Percentiles rank a stretch among this genome's conserved stretches.
These are phyloP conservation scores for Heliconius hewitsoni DNA, from an alignment of 1,140 invertebrate genomes.

Conservation along the genomic window DNA sequence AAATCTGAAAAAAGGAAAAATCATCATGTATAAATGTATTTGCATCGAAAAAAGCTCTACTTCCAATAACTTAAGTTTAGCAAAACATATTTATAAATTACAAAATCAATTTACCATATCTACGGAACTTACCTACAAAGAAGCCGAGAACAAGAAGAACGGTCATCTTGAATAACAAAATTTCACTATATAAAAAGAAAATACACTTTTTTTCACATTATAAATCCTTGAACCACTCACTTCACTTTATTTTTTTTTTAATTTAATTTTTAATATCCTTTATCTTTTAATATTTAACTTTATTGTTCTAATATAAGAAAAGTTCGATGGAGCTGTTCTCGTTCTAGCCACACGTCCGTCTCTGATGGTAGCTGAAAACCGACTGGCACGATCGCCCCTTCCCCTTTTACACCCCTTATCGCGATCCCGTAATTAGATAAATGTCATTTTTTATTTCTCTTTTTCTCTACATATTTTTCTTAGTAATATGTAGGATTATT, in stretches of 20 bases:
- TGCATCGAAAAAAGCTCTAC: not conserved
- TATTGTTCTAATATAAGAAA: constrained; percentile 18
- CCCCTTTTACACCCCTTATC: constrained; percentile 63
- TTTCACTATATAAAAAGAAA: constrained; percentile 43
- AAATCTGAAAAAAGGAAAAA: no score
- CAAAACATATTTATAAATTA: not conserved
- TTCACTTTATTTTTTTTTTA: constrained; percentile 24
- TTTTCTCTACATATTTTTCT: constrained; percentile 32
- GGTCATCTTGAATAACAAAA: constrained; percentile 61
- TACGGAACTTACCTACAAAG: constrained; percentile 65
- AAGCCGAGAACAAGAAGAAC: constrained; percentile 72
- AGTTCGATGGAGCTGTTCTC: constrained; percentile 24
- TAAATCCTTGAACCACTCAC: constrained; percentile 27
- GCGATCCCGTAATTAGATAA: constrained; percentile 78
- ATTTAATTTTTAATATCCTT: no score
- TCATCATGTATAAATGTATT: no score
- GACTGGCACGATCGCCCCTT: constrained; percentile 62
- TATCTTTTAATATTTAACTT: constrained; percentile 20
- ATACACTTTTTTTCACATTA: constrained; percentile 58
- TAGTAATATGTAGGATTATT: not conserved
- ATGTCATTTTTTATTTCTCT: constrained; percentile 69
- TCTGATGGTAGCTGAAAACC: constrained; percentile 34
- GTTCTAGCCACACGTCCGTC: constrained; percentile 25
- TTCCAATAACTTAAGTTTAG: no score
- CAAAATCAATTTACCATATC: not conserved